These are phyloP conservation scores for Astyanax mexicanus DNA, from an alignment of 2,797 vertebrate genomes.

Conservation along the genomic window DNA sequence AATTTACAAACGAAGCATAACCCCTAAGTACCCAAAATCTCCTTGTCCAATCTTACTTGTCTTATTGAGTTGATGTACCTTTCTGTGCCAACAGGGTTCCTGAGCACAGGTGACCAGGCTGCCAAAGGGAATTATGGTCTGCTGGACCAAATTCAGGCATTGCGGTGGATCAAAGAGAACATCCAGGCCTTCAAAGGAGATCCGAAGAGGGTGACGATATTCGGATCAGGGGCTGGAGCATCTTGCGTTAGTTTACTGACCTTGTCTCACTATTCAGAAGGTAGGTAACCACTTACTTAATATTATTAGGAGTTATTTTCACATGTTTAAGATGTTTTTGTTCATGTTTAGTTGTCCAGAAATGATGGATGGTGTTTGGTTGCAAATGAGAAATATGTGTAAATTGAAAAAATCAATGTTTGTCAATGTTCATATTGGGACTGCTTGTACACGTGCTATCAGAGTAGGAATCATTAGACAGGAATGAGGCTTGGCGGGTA, in stretches of 20 bases:
- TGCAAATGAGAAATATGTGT: no score
- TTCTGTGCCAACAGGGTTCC: constrained; percentile 82
- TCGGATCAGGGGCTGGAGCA: constrained; percentile 94
- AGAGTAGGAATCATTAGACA: no score
- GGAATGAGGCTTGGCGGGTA: no score
- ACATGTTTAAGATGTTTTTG: no score
- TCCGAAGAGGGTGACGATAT: constrained; percentile 94
- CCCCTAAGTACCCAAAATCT: background rate
- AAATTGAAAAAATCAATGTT: no score
- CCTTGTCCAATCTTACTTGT: background rate
- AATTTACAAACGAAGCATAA: constrained; percentile 12
- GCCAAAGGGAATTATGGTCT: constrained; percentile 97
- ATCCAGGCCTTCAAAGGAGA: constrained; percentile 95
- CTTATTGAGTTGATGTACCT: constrained; percentile 19
- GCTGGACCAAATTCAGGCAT: constrained; percentile 96
- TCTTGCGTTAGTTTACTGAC: constrained; percentile 96
- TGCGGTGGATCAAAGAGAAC: constrained; percentile 97
- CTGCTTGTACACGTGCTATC: no score
- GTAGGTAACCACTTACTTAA: constrained; percentile 69
- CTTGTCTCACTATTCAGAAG: constrained; percentile 98
- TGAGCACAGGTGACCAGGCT: constrained; percentile 97
- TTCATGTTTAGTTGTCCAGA: no score
- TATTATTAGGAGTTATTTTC: no score
- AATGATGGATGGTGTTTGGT: no score
- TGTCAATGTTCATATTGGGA: no score